Base-by-base conservation (phyloP, 2,888 invertebrate genomes). In the Drosophila demipolita region DNA sequence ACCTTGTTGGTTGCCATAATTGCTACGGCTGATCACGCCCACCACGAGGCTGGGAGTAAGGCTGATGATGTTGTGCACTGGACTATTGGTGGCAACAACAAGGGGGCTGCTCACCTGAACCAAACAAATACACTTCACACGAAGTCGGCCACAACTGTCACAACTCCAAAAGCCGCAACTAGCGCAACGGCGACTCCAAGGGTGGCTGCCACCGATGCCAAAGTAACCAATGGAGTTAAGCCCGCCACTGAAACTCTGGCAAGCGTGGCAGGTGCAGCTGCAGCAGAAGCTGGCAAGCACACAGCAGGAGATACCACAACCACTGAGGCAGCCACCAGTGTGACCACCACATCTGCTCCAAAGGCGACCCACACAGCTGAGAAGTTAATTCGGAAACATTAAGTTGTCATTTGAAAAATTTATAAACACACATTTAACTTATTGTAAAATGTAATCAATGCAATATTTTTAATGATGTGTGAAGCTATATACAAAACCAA, bases 21-120 rank as follows among this genome's bases (percentile, higher is more conserved):
- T 48, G 73, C 38, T 4, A 12, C 23, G 20, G 12, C 36, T 26
- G 57, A 75, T 33, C 75, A 76, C 17, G 50, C 60, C 59, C 52
- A 48, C 0, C 63, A 75, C 29, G 55, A 17, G 55, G 29, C 49
- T 12, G 32, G 11, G 48, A 11, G 11, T 45, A 78, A 77, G 59
- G 0, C 32, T 1, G 74, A 59, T 0, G 75, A 79, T 3, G 3
- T 68, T 17, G 81, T 83, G 0, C 80, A 83, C 38, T 79, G 75
- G 81, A 40, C 50, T 0, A 75, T 66, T 0, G 61, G 64, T 23
- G 23, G 11, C 50, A 71, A 55, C 9, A 45, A 48, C 15, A 82
- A 86, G 32, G 81, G 86, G 0, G 66, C 66, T 17, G 58, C 57
- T 17, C 54, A 60, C 1, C 38, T 83, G 9, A 76, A 72, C 29